These are phyloP conservation scores for Ceraclea dissimilis DNA, from an alignment of 2,888 invertebrate species.

Conservation along the genomic window DNA sequence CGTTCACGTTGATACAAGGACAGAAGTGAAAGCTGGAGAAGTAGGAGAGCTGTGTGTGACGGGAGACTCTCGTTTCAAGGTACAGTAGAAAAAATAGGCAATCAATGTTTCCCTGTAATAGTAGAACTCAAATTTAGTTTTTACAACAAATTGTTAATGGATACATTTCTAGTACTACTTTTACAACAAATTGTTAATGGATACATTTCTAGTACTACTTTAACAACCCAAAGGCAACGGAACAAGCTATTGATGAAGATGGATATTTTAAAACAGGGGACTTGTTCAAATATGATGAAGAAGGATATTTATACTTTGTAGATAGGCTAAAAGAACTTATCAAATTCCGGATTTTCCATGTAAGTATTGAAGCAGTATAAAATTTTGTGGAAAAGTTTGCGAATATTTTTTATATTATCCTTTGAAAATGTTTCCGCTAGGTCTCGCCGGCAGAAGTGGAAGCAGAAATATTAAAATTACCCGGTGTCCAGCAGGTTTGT, in stretches of 20 bases:
- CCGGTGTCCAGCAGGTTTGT: slow-evolving; percentile 8
- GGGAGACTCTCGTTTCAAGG: background rate
- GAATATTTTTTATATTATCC: background rate
- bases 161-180: slow-evolving; percentile 25
- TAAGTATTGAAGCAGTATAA: slow-evolving; percentile 19
- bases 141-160: no score
- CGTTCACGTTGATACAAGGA: slow-evolving; percentile 39
- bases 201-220: slow-evolving; percentile 27
- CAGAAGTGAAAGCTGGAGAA: slow-evolving; percentile 39
- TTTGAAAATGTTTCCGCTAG: slow-evolving; percentile 11
- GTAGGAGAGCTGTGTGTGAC: slow-evolving; percentile 46
- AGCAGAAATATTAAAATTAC: slow-evolving; percentile 12
- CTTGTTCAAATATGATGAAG: slow-evolving; percentile 29
- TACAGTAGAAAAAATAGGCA: no score
- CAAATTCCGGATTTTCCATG: slow-evolving; percentile 30
- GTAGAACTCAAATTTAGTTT: no score
- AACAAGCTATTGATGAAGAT: slow-evolving; percentile 1
- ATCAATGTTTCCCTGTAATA: no score
- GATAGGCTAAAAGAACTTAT: slow-evolving; percentile 32
- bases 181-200: no score
- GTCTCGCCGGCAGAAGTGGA: slow-evolving; percentile 19
- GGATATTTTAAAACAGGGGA: slow-evolving; percentile 33
- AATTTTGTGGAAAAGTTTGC: no score
- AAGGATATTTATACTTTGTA: slow-evolving; percentile 29
- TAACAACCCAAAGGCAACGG: slow-evolving; percentile 27